Evolutionary conservation across 2,888 invertebrate species (phyloP), one percentile per base, ranked within the genome.

Genomic region (Heliconius cydno): DNA sequence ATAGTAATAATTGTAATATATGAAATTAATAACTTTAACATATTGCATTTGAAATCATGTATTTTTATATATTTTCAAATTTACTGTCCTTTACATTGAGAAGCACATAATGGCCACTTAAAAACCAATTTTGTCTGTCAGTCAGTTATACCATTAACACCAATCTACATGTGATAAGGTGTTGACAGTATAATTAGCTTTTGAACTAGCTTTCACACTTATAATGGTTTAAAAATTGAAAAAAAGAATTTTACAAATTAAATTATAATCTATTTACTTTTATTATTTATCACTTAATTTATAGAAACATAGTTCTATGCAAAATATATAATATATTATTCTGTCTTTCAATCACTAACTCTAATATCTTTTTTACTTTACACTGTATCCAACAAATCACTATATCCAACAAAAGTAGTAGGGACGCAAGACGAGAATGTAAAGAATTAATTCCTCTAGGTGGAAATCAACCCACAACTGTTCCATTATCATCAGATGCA

Each of bases 91-190:
- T 6, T 34, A 30, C 34, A 60, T 73, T 34, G n/a, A 73, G 34
- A 73, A 7, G 57, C n/a, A 72, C 34, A 57, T 30, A n/a, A 60
- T 22, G 22, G 57, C 7, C 34, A 60, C 34, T 73, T 73, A 60
- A 25, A 73, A 60, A 60, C 34, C 3, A 34, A 73, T 73, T 60
- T 5, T 57, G 13, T 60, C 57, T n/a, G 30, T n/a, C 57, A 34
- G 34, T 60, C n/a, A 34, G 57, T 57, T 34, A 60, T 60, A 60
- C 60, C 22, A 52, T 34, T 60, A 34, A 73, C 34, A 73, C 57
- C 57, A 72, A 72, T 72, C 30, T 72, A 6, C 22, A 30, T 30
- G 25, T 70, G 70, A 72, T 72, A 52, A n/a, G 52, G 30, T 22
- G 30, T 13, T n/a, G 57, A 28, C 60, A 73, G 34, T 13, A n/a